Base-by-base conservation (phyloP, 2,888 invertebrate species). In the Drosophila paramelanica region DNA sequence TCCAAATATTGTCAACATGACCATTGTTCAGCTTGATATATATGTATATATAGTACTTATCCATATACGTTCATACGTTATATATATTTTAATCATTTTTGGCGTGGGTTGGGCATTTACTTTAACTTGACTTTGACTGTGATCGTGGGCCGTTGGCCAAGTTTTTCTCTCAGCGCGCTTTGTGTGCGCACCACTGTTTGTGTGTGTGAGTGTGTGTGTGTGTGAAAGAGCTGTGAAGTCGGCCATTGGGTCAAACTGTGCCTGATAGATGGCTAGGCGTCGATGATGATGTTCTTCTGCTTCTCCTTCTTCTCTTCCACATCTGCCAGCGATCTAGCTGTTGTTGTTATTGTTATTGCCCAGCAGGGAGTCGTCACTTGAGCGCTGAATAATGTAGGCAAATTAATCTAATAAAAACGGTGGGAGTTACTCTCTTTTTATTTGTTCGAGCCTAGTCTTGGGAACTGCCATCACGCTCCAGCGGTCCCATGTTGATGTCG, bases 201-300 rank as follows among this genome's bases (percentile, higher is more conserved):
- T 47, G 2, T 36, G 6, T 33, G 6, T 47, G 31, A 58, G 42
- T 53, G 46, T 39, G 42, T 45, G 39, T 47, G 45, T 67, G 68
- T 74, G 57, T 76, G 74, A 70, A 85, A 82, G 73, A 85, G 81
- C 81, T 88, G 81, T 83, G 84, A 88, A 85, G 89, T 85, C 89
- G 89, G 84, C 89, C 89, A 85, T 73, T 85, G 74, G 84, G 84
- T 85, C 84, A 85, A 86, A 83, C 73, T 80, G 73, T 80, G 51
- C 75, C 78, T 82, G 86, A 88, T 86, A 88, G 83, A 84, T 88
- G 79, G 67, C 59, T 66, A 74, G 88, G 82, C 73, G 82, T 73
- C 85, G 81, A 82, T 77, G 80, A 71, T 77, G 77, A 67, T 77
- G 81, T 62, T 69, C 50, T 46, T 55, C 56, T 45, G 17, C 56